Evolutionary conservation across 2,797 vertebrate species (phyloP).

Genomic region (Aselliscus stoliczkanus): DNA sequence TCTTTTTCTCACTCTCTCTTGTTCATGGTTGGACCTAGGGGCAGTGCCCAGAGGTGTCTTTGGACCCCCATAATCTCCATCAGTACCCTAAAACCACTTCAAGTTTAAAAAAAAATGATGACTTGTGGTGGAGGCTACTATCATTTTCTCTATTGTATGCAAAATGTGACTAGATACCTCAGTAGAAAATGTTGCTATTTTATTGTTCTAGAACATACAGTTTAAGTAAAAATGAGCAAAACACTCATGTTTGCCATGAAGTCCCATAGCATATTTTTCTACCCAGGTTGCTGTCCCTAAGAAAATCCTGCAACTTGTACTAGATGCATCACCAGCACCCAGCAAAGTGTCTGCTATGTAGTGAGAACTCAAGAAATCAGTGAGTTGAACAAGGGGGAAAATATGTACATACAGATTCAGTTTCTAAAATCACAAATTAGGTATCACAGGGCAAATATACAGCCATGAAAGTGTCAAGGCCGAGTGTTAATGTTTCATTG

Average conservation of each 20-base stretch:
- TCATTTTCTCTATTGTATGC: not conserved
- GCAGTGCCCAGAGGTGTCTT: not conserved
- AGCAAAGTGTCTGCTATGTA: not conserved
- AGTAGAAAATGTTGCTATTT: not conserved
- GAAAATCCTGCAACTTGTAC: not conserved
- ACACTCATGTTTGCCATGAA: not conserved
- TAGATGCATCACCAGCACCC: not conserved
- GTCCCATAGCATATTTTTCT: not conserved
- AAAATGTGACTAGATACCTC: not conserved
- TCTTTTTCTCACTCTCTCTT: not conserved
- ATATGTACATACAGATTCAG: not conserved
- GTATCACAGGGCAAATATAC: not conserved
- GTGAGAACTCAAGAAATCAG: not conserved
- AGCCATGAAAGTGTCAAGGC: not conserved
- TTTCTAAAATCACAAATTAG: conserved; percentile 7
- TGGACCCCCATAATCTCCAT: not conserved
- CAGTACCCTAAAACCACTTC: not conserved
- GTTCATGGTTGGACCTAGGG: not conserved
- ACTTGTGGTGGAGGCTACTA: not conserved
- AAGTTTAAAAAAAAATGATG: not conserved
- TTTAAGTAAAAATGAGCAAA: conserved; percentile 31
- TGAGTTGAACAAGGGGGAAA: not conserved
- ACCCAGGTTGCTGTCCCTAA: not conserved
- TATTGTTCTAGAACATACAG: not conserved
- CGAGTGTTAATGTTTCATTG: not conserved